Evolutionary conservation across 2,888 invertebrate genomes (phyloP).

Genomic region (Pollenia amentaria): DNA sequence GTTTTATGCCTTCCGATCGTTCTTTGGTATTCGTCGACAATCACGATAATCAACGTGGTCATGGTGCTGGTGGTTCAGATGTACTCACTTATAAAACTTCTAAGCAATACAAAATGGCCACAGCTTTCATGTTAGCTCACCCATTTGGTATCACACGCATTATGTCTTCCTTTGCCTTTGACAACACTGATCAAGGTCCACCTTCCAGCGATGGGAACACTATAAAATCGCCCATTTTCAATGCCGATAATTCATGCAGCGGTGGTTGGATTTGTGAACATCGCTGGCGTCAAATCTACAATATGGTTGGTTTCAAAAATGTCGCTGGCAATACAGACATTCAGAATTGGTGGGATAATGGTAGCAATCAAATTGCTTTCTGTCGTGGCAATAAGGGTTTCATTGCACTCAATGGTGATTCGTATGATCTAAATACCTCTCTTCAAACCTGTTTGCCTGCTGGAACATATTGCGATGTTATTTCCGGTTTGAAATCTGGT

Average conservation of each 20-base stretch:
- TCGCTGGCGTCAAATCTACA: conserved; percentile 92
- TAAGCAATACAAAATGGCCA: conserved; percentile 91
- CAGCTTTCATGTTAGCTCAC: conserved; percentile 95
- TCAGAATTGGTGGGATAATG: conserved; percentile 92
- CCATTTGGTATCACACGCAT: conserved; percentile 92
- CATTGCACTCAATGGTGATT: conserved; percentile 91
- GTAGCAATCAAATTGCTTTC: conserved; percentile 93
- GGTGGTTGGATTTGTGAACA: conserved; percentile 94
- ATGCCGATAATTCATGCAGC: conserved; percentile 86
- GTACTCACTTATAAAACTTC: conserved; percentile 90
- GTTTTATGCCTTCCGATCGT: conserved; percentile 86
- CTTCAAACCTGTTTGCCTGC: conserved; percentile 89
- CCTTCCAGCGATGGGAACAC: conserved; percentile 87
- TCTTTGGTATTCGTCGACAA: conserved; percentile 95
- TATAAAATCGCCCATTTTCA: conserved; percentile 88
- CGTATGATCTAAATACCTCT: conserved; percentile 86
- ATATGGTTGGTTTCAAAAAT: conserved; percentile 92
- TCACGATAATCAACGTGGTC: conserved; percentile 95
- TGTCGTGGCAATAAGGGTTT: conserved; percentile 91
- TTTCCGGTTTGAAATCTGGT: conserved; percentile 87
- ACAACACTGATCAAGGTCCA: conserved; percentile 87
- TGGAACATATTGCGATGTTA: conserved; percentile 94
- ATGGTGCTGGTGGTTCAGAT: conserved; percentile 87
- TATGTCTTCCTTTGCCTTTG: conserved; percentile 94
- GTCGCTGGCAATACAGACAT: conserved; percentile 86